phyloP scores from a whole-genome alignment of 2,113 vertebrate species.

The Lota lota region DNA sequence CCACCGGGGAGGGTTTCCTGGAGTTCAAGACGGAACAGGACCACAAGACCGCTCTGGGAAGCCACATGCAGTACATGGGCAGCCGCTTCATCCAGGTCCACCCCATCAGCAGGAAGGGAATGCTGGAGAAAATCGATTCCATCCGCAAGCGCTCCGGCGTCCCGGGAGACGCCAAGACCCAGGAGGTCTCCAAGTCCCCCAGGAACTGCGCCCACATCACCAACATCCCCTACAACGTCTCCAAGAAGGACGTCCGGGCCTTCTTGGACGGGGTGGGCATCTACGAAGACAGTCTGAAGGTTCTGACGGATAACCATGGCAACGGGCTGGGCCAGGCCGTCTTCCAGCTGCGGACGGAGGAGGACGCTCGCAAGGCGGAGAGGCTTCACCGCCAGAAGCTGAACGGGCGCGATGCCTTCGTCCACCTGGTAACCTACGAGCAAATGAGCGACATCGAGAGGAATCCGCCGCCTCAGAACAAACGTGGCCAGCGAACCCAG shows the following conservation, averaged over 20 bases:
- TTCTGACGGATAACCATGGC: constrained; percentile 89
- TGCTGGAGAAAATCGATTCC: constrained; percentile 93
- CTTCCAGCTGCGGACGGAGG: constrained; percentile 91
- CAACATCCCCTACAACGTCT: constrained; percentile 95
- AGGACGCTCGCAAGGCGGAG: constrained; percentile 93
- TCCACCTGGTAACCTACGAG: constrained; percentile 88
- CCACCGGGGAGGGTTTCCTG: constrained; percentile 95
- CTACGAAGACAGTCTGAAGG: constrained; percentile 89
- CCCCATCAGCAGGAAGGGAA: constrained; percentile 92
- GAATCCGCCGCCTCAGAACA: constrained; percentile 89
- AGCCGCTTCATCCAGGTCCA: constrained; percentile 97
- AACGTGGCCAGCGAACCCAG: constrained; percentile 82
- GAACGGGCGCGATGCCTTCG: constrained; percentile 93
- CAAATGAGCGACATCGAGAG: constrained; percentile 96
- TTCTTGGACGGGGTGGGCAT: constrained; percentile 91
- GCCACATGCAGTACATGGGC: constrained; percentile 98
- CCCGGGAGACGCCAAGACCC: constrained; percentile 82
- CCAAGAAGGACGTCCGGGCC: constrained; percentile 90
- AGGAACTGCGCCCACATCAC: constrained; percentile 91
- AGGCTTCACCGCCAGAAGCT: constrained; percentile 94
- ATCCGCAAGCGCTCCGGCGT: constrained; percentile 87
- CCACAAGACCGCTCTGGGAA: constrained; percentile 88
- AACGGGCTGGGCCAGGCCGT: constrained; percentile 94
- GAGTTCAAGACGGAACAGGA: constrained; percentile 93
- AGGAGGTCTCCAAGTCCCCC: constrained; percentile 76